Evolutionary conservation across 2,113 vertebrate species (phyloP).

Genomic region (Gymnarchus niloticus): DNA sequence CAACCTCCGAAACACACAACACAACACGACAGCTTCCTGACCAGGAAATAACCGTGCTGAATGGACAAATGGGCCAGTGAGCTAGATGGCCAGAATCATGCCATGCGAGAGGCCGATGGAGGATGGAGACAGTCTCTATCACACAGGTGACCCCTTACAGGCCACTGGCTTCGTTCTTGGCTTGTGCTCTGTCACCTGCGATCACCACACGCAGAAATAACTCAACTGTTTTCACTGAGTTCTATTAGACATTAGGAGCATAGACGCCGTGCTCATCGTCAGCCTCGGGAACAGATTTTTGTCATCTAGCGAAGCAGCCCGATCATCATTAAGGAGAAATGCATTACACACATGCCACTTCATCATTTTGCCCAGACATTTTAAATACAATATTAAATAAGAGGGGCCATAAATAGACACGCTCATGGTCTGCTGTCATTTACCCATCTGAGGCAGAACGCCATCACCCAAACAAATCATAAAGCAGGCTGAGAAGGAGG

Average conservation of each 20-base stretch:
- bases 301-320: background rate
- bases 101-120: background rate
- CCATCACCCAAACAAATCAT: background rate
- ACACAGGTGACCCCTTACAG: constrained; percentile 1
- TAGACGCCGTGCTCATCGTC: too few species aligned
- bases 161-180: constrained; percentile 38
- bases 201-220: background rate
- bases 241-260: background rate
- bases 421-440: background rate
- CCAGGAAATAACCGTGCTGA: background rate
- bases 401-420: background rate
- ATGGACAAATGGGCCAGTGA: background rate
- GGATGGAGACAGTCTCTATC: constrained; percentile 24
- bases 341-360: background rate
- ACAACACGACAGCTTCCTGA: background rate
- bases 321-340: background rate
- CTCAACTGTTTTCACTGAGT: background rate
- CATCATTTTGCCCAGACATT: background rate
- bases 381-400: background rate
- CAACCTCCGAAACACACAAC: background rate
- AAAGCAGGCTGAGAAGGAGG: background rate
- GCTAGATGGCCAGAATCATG: constrained; percentile 35
- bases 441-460: background rate
- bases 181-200: background rate
- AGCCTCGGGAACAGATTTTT: background rate